Conservation (phyloP, 2,113 vertebrate genomes). For the Rhinogobius similis region DNA sequence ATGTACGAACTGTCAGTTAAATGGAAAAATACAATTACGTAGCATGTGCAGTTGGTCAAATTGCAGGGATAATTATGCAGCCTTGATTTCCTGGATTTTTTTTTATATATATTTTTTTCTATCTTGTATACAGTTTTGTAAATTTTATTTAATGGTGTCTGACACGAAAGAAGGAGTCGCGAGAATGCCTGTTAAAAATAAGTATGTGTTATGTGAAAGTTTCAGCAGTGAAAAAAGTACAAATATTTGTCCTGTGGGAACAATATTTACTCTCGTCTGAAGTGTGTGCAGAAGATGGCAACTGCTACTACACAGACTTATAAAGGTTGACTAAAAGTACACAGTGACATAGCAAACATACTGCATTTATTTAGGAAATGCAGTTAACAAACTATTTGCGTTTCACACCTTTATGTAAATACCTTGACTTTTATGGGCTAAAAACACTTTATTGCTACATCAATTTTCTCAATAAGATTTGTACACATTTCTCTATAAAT, state of each 20-base stretch:
- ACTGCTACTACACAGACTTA: not conserved
- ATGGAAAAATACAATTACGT: constrained; percentile 29
- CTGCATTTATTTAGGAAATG: not conserved
- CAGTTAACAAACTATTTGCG: not conserved
- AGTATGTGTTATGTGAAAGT: not conserved
- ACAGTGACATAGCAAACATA: not conserved
- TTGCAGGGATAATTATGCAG: not conserved
- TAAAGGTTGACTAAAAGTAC: not conserved
- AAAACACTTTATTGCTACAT: no score
- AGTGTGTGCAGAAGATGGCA: not conserved
- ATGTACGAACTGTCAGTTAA: constrained; percentile 39
- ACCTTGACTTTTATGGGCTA: no score
- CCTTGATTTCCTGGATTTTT: not conserved
- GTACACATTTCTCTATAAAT: no score
- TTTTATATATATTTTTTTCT: not conserved
- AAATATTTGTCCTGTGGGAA: constrained; percentile 13
- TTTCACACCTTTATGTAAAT: not conserved
- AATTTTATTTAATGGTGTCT: no score
- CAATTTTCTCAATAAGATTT: no score
- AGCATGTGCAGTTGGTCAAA: constrained; percentile 11
- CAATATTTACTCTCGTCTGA: not conserved
- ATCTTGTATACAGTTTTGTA: not conserved
- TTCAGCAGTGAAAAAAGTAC: not conserved
- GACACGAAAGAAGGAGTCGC: no score
- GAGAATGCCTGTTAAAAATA: no score